Conservation (phyloP, 1,140 invertebrate genomes). For the Phortica variegata region DNA sequence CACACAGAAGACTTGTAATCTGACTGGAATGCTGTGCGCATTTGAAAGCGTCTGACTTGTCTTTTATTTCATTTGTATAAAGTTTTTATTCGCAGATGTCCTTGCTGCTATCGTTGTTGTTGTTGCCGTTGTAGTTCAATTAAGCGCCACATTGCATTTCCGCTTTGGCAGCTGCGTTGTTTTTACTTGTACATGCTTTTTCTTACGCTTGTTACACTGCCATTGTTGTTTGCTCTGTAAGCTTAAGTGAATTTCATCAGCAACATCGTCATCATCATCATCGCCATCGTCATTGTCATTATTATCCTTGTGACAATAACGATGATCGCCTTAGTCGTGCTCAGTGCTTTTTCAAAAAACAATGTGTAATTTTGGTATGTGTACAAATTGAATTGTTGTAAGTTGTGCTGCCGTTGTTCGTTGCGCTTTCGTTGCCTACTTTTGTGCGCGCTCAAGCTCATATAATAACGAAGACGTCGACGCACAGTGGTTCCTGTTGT, state of each 20-base stretch:
- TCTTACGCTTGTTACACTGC: slow-evolving; percentile 3
- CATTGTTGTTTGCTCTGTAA: slow-evolving; percentile 5
- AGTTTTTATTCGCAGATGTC: too few relatives aligned
- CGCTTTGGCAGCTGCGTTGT: background rate
- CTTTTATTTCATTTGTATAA: slow-evolving; percentile 25
- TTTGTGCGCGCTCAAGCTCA: slow-evolving; percentile 15
- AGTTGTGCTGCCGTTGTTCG: too few relatives aligned
- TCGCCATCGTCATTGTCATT: slow-evolving; percentile 26
- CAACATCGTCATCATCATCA: slow-evolving; percentile 21
- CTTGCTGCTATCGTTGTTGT: too few relatives aligned
- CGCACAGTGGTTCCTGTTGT: too few relatives aligned
- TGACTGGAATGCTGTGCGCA: too few relatives aligned
- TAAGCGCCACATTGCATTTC: slow-evolving; percentile 25
- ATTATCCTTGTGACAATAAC: too few relatives aligned
- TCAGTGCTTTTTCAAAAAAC: too few relatives aligned
- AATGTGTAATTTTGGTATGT: too few relatives aligned
- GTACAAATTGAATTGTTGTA: too few relatives aligned
- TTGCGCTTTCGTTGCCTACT: too few relatives aligned
- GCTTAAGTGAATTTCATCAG: slow-evolving; percentile 48
- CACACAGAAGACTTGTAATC: too few relatives aligned
- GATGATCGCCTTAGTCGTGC: too few relatives aligned
- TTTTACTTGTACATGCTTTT: background rate
- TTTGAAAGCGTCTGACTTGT: background rate
- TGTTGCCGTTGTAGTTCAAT: slow-evolving; percentile 42
- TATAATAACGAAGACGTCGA: background rate